Base-by-base conservation (phyloP, 2,113 vertebrate genomes). In the Clinocottus analis region DNA sequence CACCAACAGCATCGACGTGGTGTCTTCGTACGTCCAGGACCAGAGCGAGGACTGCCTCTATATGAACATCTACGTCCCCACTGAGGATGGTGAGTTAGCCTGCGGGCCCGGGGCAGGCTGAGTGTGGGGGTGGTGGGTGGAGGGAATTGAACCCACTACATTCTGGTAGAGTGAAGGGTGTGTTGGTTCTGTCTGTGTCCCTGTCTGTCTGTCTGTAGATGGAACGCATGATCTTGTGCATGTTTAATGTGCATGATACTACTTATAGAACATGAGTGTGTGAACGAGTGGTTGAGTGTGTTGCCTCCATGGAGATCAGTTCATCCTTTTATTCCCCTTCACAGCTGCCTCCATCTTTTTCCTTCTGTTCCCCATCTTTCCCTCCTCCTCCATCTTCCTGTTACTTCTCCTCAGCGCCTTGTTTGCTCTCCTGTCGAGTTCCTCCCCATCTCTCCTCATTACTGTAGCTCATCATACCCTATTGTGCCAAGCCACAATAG, bases 1-100 rank as follows among this genome's bases (percentile, higher is more conserved):
- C 94, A 99, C 97, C 86, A 99, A 98, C 93, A 97, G 97, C 94
- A 94, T 99, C 87, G 98, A 99, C 88, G 94, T 99, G 90, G 97
- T 99, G 90, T 97, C 98, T 16, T 95, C 97, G 4, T 99, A 97
- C 7, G 97, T 99, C 27, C 98, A 99, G 94, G 98, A 99, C 78
- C 98, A 99, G 96, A 99, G 96, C 47, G 98, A 99, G 94, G 98
- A 99, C 91, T 99, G 98, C 93, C 96, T 99, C 59, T 99, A 97
- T 91, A 91, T 99, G 89, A 99, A 99, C 94, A 98, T 99, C 91
- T 99, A 99, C 59, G 97, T 99, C 72, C 98, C 98, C 80, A 99
- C 98, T 0, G 98, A 99, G 96, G 98, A 99, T 97, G 98, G 98
- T 99, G 97, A 99, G 98, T 99, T 93, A 66, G 90, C 90, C 91